phyloP scores from a whole-genome alignment of 2,888 invertebrate genomes.

The Neoscelio sp. region DNA sequence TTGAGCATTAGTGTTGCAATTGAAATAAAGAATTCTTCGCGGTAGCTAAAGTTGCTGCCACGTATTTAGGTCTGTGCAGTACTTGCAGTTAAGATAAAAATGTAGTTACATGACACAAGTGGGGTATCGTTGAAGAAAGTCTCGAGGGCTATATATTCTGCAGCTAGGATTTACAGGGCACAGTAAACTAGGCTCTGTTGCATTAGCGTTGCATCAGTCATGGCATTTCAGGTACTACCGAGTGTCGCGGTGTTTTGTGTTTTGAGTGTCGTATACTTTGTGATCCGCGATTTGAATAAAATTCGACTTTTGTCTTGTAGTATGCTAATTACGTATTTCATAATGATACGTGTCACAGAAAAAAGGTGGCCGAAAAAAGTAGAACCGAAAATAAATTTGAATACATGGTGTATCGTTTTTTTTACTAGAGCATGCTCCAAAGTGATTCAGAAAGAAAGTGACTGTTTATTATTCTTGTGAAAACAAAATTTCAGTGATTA shows the following conservation, averaged over 20 bases:
- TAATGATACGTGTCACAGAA: background rate
- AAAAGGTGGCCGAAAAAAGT: background rate
- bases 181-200: conserved; percentile 32
- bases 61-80: conserved; percentile 61
- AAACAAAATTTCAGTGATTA: conserved; percentile 3
- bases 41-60: conserved; percentile 35
- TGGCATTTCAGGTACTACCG: conserved; percentile 55
- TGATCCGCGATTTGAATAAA: no score
- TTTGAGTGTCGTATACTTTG: conserved; percentile 15
- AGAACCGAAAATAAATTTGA: conserved; percentile 9
- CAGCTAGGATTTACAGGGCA: conserved; percentile 61
- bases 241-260: conserved; percentile 19
- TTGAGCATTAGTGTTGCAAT: conserved; percentile 50
- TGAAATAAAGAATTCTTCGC: conserved; percentile 50
- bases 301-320: background rate
- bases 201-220: conserved; percentile 38
- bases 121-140: conserved; percentile 63
- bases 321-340: background rate
- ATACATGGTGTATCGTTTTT: conserved; percentile 13
- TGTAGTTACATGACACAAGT: conserved; percentile 63
- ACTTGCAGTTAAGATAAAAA: conserved; percentile 61
- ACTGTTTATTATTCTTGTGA: conserved; percentile 22
- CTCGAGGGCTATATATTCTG: conserved; percentile 64
- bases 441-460: conserved; percentile 41
- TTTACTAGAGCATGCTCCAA: background rate